A percentile compares a stretch with the other conserved stretches of the same genome.
Conservation (phyloP, 2,888 invertebrate genomes). For the Yponomeuta sedellus region DNA sequence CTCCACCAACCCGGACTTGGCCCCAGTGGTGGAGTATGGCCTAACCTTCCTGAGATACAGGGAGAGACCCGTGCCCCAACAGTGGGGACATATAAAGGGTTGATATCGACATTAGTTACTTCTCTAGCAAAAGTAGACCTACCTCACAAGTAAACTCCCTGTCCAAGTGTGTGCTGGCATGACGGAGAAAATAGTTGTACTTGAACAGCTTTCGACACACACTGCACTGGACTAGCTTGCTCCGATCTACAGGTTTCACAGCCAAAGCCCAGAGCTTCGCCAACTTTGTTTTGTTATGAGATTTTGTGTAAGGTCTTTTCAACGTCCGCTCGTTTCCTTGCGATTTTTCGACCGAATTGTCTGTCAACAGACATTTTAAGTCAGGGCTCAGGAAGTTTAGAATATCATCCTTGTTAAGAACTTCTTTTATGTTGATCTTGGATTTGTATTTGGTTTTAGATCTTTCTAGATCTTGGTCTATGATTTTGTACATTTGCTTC, state of each 20-base stretch:
- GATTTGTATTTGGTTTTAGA: neutral
- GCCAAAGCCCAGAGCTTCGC: constrained; percentile 12
- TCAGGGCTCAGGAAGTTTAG: neutral
- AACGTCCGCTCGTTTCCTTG: neutral
- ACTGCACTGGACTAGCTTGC: constrained; percentile 16
- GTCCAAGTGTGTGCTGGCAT: constrained; percentile 19
- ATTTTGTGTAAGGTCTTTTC: neutral
- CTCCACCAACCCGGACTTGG: too few relatives aligned
- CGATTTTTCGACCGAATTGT: neutral
- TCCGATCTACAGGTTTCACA: constrained; percentile 10
- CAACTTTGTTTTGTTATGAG: neutral
- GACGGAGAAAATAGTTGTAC: constrained; percentile 16
- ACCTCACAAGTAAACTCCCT: constrained; percentile 20
- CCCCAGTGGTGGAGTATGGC: too few relatives aligned
- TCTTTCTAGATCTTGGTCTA: neutral
- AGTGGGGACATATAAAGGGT: too few relatives aligned
- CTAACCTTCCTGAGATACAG: too few relatives aligned
- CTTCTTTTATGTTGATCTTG: neutral
- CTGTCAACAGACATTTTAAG: neutral
- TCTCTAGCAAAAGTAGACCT: too few relatives aligned
- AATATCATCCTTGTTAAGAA: neutral
- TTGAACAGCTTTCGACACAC: constrained; percentile 15
- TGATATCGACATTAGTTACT: too few relatives aligned
- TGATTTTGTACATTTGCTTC: neutral
- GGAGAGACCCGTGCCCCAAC: too few relatives aligned